phyloP scores from a whole-genome alignment of 2,888 invertebrate species.

The Hypercompe scribonia region DNA sequence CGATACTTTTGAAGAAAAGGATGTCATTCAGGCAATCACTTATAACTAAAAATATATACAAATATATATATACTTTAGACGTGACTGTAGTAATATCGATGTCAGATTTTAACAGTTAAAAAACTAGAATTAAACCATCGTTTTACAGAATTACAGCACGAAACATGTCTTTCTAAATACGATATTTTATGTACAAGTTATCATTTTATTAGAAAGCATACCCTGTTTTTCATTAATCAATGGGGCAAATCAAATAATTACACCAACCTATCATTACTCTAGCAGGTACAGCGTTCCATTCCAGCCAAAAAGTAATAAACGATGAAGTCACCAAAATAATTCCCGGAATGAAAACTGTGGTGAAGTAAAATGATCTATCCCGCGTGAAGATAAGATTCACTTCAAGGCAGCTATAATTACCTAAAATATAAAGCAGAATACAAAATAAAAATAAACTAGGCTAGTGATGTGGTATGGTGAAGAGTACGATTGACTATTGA shows the following conservation, averaged over 20 bases:
- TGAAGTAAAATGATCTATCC: conserved; percentile 98
- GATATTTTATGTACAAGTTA: too few species aligned
- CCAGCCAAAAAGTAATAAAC: conserved; percentile 99
- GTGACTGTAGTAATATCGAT: neutral
- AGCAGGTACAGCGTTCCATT: conserved; percentile 98
- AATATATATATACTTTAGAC: neutral
- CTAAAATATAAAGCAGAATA: conserved; percentile 88
- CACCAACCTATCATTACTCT: conserved; percentile 97
- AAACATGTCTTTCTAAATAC: neutral
- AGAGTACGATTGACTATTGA: conserved; percentile 33
- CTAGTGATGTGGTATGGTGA: conserved; percentile 57
- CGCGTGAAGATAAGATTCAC: conserved; percentile 97
- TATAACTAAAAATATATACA: neutral
- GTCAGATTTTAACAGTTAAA: neutral
- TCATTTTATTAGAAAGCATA: neutral
- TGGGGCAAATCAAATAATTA: conserved; percentile 62
- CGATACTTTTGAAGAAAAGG: neutral
- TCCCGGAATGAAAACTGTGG: conserved; percentile 98
- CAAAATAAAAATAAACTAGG: conserved; percentile 65
- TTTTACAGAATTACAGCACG: conserved; percentile 1
- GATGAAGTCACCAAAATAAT: conserved; percentile 98
- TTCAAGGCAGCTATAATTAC: conserved; percentile 98
- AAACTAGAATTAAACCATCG: neutral
- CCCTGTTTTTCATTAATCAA: conserved; percentile 23
- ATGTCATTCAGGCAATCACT: neutral